Evolutionary conservation across 2,888 invertebrate genomes (phyloP), one percentile per base, ranked within the genome.

Genomic region (Dastarcus helophoroides): DNA sequence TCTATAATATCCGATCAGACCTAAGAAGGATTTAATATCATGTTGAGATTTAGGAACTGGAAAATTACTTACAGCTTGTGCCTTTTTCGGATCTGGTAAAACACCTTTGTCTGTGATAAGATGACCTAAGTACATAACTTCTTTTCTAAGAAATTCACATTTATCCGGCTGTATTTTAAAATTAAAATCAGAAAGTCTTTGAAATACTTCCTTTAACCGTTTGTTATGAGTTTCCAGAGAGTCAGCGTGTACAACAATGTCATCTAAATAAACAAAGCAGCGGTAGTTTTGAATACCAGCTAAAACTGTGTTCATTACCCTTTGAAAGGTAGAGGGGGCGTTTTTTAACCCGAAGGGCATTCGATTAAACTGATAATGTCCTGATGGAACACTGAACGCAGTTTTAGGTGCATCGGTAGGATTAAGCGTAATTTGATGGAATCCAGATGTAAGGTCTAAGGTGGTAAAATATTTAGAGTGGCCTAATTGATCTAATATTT

Each of bases 401-500:
- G 57, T 58, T 49, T 58, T 59, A 13, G 36, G 31, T 7, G 39
- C 32, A 34, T 56, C 53, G 22, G 42, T 26, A 3, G 37, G 32
- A 23, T 44, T 16, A 38, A 57, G 43, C 29, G 35, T 12, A 8
- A 59, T 53, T 41, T 60, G 58, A 33, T 60, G 58, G 38, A 51
- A 61, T 1, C 58, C 58, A 3, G 45, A 45, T 2, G 56, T 50
- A n/a, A 60, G 29, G 37, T 59, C 60, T 15, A 61, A 16, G 1
- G 51, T 53, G 2, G 54, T 46, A 29, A 58, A 60, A 38, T 54
- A 59, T 32, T 44, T 44, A 2, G 52, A 40, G 32, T 49, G 44
- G 16, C 56, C 53, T 30, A 61, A 31, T 39, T 57, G 50, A 31
- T 56, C 51, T 8, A 58, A 33, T 25, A 60, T 56, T 22, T 54